Percentiles rank a stretch among this genome's conserved stretches.
Evolutionary conservation across 1,140 invertebrate species (phyloP).

Genomic region (Vanessa tameamea): DNA sequence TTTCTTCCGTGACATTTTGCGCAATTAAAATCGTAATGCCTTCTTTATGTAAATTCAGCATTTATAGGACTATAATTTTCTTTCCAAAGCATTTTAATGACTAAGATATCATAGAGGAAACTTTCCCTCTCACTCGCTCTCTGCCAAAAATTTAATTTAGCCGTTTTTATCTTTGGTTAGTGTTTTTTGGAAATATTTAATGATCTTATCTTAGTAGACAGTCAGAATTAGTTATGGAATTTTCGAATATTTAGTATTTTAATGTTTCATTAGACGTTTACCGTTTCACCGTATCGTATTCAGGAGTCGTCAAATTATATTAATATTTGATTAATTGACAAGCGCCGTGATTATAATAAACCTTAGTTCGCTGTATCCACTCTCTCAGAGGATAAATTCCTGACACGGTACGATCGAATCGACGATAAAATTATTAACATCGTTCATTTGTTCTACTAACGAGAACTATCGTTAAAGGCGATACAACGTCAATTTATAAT

Average conservation of each 20-base stretch:
- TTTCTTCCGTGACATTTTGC: not conserved
- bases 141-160: slow-evolving; percentile 9
- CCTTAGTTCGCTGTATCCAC: no score
- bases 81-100: slow-evolving; percentile 13
- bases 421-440: no score
- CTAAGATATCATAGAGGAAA: slow-evolving; percentile 8
- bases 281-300: no score
- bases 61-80: slow-evolving; percentile 23
- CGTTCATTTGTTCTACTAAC: no score
- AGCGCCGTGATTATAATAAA: no score
- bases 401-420: no score
- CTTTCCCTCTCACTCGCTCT: not conserved
- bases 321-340: no score
- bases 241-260: not conserved
- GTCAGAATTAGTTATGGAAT: not conserved
- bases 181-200: not conserved
- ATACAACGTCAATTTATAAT: no score
- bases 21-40: slow-evolving; percentile 1
- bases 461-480: no score
- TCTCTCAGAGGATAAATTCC: no score
- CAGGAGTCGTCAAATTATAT: no score
- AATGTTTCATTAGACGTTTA: no score
- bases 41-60: slow-evolving; percentile 28
- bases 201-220: not conserved
- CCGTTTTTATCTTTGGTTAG: not conserved